Percentiles rank a stretch among this genome's conserved stretches.
phyloP scores from a whole-genome alignment of 92 coral and sea anemone species.

The Heliopora coerulea region DNA sequence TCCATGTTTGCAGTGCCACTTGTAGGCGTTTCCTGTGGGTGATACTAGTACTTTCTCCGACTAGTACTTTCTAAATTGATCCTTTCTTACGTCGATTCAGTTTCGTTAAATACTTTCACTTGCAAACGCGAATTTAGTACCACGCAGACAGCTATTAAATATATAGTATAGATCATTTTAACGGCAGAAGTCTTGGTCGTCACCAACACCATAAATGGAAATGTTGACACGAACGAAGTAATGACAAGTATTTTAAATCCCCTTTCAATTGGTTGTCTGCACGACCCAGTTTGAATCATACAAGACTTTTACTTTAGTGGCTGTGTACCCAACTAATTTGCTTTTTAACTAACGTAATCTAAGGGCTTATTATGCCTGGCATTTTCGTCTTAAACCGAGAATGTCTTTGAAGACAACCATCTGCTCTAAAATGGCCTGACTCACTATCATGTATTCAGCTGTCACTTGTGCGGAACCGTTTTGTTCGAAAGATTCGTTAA shows the following conservation, averaged over 20 bases:
- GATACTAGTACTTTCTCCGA: too few species aligned
- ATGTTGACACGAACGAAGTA: conserved; percentile 26
- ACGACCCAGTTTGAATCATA: background rate
- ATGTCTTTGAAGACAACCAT: too few species aligned
- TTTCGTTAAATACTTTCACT: background rate
- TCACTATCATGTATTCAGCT: too few species aligned
- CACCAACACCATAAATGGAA: conserved; percentile 26
- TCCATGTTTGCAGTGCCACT: too few species aligned
- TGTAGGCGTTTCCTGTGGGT: too few species aligned
- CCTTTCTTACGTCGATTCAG: background rate
- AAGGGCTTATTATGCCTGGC: too few species aligned
- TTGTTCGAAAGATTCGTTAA: too few species aligned
- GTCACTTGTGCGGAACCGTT: too few species aligned
- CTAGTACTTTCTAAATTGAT: background rate
- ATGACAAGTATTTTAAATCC: conserved; percentile 35
- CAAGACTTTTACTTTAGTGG: background rate
- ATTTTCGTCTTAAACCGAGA: too few species aligned
- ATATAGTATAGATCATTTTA: background rate
- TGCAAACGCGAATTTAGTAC: background rate
- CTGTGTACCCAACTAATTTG: background rate
- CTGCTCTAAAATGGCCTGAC: too few species aligned
- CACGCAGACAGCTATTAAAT: background rate
- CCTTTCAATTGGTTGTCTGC: background rate
- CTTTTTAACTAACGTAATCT: too few species aligned
- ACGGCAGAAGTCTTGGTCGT: background rate